Evolutionary conservation across 2,888 invertebrate genomes (phyloP).

Genomic region (Epirrhoe alternata): DNA sequence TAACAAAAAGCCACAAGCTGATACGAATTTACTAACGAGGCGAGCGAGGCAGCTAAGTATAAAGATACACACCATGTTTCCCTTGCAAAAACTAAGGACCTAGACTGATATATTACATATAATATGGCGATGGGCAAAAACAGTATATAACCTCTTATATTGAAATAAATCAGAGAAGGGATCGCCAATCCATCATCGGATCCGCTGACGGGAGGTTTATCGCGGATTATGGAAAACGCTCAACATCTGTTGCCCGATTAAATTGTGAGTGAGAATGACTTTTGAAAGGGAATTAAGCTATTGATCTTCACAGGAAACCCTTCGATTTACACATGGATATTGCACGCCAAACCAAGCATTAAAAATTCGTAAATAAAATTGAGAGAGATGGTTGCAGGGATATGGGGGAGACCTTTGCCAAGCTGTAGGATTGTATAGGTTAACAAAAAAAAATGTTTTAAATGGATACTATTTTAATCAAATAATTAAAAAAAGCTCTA

Average conservation of each 20-base stretch:
- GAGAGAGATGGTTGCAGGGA: no score
- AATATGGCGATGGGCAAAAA: slow-evolving; percentile 36
- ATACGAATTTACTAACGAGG: no score
- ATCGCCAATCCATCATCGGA: slow-evolving; percentile 61
- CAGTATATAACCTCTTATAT: slow-evolving; percentile 47
- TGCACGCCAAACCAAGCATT: no score
- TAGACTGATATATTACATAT: slow-evolving; percentile 26
- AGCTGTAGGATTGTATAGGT: no score
- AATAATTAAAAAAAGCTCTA: no score
- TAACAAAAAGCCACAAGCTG: no score
- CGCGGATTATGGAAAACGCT: slow-evolving; percentile 52
- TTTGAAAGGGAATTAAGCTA: background rate
- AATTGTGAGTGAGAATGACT: slow-evolving; percentile 30
- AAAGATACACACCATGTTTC: background rate
- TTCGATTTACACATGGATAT: no score
- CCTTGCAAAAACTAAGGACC: slow-evolving; percentile 15
- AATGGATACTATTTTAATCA: no score
- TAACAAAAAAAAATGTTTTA: no score
- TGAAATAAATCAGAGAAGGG: slow-evolving; percentile 63
- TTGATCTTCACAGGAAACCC: background rate
- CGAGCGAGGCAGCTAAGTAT: no score
- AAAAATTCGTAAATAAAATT: no score
- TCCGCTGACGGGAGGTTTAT: slow-evolving; percentile 54
- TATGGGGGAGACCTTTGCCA: no score
- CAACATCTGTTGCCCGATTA: slow-evolving; percentile 38